Percentiles rank a stretch among this genome's conserved stretches.
Conservation (phyloP, 1,140 invertebrate species). For the Orchesella cincta region DNA sequence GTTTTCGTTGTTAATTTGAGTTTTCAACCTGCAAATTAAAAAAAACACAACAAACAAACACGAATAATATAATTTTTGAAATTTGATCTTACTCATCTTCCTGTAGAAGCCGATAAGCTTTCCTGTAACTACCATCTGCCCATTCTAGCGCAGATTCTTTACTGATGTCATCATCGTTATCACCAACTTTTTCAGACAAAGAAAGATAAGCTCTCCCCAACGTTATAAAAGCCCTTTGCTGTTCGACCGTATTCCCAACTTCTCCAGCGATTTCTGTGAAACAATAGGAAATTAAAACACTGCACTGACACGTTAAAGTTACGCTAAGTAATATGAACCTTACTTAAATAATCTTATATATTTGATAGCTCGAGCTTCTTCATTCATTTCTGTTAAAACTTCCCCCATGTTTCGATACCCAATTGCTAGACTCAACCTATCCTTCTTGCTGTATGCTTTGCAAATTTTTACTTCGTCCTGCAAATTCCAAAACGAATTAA, state of each 20-base stretch:
- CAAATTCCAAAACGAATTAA: constrained; percentile 4
- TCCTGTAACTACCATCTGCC: constrained; percentile 24
- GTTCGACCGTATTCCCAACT: constrained; percentile 70
- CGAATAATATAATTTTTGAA: no score
- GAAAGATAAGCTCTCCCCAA: constrained; percentile 81
- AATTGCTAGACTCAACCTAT: constrained; percentile 68
- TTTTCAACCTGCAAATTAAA: constrained; percentile 29
- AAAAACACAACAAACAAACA: no score
- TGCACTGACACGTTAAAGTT: no score
- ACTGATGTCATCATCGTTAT: background rate
- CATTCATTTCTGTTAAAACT: constrained; percentile 71
- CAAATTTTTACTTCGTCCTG: constrained; percentile 40
- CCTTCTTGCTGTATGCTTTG: constrained; percentile 25
- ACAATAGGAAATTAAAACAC: background rate
- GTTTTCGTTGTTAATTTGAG: constrained; percentile 29
- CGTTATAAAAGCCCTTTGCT: constrained; percentile 87
- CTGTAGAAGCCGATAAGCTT: constrained; percentile 23
- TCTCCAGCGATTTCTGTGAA: constrained; percentile 60
- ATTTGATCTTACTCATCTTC: constrained; percentile 31
- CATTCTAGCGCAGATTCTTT: constrained; percentile 18
- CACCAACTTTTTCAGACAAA: constrained; percentile 25
- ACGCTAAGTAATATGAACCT: no score
- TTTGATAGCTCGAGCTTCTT: constrained; percentile 75
- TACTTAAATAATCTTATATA: constrained; percentile 66
- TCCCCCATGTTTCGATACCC: constrained; percentile 87